Conservation (phyloP, 2,113 vertebrate genomes). For the Cisticola juncidis region DNA sequence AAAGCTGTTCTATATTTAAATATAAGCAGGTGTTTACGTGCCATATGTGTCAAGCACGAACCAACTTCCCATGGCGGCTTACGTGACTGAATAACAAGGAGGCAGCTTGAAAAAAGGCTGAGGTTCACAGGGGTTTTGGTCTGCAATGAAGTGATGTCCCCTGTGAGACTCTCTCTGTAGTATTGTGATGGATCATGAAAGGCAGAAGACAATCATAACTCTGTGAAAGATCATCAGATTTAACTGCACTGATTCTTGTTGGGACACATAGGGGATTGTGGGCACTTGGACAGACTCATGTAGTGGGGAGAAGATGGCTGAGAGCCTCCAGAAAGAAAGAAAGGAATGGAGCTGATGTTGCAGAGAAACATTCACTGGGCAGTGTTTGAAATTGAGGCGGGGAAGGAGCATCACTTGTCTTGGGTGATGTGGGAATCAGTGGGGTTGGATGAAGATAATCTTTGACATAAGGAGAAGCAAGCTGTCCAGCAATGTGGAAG, state of each 20-base stretch:
- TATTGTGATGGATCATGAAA: background rate
- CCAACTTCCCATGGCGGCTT: background rate
- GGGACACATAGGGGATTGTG: background rate
- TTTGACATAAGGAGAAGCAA: background rate
- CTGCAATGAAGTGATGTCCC: background rate
- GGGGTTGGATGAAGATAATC: background rate
- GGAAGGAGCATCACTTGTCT: background rate
- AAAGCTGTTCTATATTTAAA: slow-evolving; percentile 61
- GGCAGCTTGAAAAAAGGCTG: background rate
- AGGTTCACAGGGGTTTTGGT: background rate
- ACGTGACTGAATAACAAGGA: background rate
- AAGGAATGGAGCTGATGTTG: background rate
- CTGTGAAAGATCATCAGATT: background rate
- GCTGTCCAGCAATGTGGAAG: background rate
- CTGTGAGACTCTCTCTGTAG: background rate
- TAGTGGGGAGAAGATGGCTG: background rate
- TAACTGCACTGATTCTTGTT: background rate
- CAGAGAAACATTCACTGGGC: background rate
- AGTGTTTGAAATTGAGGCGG: background rate
- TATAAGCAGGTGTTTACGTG: slow-evolving; percentile 62
- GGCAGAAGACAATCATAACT: background rate
- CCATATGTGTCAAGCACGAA: background rate
- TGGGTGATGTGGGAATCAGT: background rate
- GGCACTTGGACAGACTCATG: rapidly evolving
- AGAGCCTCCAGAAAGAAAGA: background rate